phyloP scores from a whole-genome alignment of 1,140 invertebrate genomes.

The Chironomus tepperi region DNA sequence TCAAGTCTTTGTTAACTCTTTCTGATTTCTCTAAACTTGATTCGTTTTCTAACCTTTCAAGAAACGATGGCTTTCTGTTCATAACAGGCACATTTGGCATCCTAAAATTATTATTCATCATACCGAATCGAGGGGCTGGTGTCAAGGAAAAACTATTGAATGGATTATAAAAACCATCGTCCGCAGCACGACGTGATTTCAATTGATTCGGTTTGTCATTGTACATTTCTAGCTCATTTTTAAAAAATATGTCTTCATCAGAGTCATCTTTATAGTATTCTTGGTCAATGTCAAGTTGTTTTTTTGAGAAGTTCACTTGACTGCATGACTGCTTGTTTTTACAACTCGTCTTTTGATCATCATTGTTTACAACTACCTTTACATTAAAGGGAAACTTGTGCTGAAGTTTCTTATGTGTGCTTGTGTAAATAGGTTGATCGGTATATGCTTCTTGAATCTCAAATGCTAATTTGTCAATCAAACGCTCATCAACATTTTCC shows the following conservation, averaged over 20 bases:
- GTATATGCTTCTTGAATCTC: neutral
- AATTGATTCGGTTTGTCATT: neutral
- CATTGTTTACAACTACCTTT: neutral
- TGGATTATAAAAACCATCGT: neutral
- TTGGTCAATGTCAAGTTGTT: neutral
- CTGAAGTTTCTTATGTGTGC: too few relatives aligned
- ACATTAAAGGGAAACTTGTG: neutral
- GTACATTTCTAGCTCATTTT: neutral
- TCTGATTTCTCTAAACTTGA: neutral
- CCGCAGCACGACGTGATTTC: constrained; percentile 1
- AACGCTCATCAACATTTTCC: neutral
- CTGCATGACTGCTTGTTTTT: neutral
- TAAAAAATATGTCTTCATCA: neutral
- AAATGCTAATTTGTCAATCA: neutral
- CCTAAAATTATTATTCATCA: neutral
- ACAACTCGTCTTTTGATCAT: neutral
- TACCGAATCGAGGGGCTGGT: neutral
- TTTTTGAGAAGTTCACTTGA: neutral
- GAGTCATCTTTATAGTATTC: neutral
- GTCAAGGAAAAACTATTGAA: constrained; percentile 9
- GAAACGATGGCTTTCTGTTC: neutral
- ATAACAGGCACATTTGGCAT: neutral
- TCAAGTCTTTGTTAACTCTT: constrained; percentile 4
- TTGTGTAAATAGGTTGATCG: too few relatives aligned
- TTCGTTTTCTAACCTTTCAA: neutral